Evolutionary conservation across 2,113 vertebrate genomes (phyloP), one percentile per base, ranked within the genome.

Genomic region (Cnemophilus loriae): DNA sequence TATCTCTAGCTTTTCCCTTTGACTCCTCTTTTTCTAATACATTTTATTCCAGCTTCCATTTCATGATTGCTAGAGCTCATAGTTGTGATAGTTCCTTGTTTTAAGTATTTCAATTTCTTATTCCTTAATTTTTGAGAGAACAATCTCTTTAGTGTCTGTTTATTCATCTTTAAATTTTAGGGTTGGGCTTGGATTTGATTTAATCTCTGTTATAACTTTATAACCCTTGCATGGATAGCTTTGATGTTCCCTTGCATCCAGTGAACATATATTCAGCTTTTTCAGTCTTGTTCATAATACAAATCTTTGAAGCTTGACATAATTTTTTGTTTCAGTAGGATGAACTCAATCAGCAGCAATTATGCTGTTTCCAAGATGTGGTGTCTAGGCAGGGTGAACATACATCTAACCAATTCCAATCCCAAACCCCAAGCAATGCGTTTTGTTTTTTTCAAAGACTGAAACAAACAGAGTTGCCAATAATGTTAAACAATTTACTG

Each of bases 261-360:
- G 49, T n/a, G 42, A 94, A 67, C 85, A 89, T 46, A 93, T 30
- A 17, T 59, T 88, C 39, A 91, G 6, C 23, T 89, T 65, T 94
- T 80, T 78, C 47, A 59, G 18, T 76, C n/a, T 63, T 96, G 91
- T 87, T 75, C 26, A 61, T 71, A 89, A 44, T 52, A 92, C 18
- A 52, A 24, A 19, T 61, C 50, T 88, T 76, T 91, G 73, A 93
- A 93, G 32, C 3, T 27, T 88, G 27, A 65, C 68, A 55, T 26
- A 5, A 32, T 59, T 96, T 96, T 96, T 53, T 42, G 10, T 61
- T 95, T 52, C 87, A 91, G n/a, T 53, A 68, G 15, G 11, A 56
- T 81, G 47, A 81, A 84, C 28, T 96, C 93, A 74, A 73, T 63
- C 68, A 93, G 63, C 67, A 93, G 28, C 18, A 93, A 61, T 96